Percentiles rank a stretch among this genome's conserved stretches.
Evolutionary conservation across 1,140 invertebrate genomes (phyloP).

Genomic region (Papilio aristodemus): DNA sequence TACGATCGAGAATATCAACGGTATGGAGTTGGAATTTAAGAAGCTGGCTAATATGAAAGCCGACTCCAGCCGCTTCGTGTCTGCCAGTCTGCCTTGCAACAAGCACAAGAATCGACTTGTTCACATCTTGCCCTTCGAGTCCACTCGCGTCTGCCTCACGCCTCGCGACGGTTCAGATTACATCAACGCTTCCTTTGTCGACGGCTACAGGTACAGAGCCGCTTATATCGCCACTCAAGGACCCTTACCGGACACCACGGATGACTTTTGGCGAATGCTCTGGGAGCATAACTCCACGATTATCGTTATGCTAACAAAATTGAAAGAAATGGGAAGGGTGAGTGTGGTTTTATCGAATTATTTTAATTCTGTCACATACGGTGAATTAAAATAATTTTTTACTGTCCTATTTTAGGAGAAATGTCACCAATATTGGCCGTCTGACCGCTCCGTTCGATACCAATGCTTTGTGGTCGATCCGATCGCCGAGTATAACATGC

Average conservation of each 20-base stretch:
- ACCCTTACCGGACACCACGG: constrained; percentile 95
- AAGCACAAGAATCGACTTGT: constrained; percentile 99
- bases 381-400: constrained; percentile 31
- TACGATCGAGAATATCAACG: constrained; percentile 93
- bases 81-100: constrained; percentile 97
- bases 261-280: constrained; percentile 99
- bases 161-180: constrained; percentile 99
- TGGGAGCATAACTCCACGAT: constrained; percentile 99
- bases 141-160: constrained; percentile 95
- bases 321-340: constrained; percentile 97
- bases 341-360: constrained; percentile 57
- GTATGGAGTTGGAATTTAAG: constrained; percentile 99
- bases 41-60: constrained; percentile 97
- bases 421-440: constrained; percentile 99
- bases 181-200: constrained; percentile 99
- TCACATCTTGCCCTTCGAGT: constrained; percentile 98
- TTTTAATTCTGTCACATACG: constrained; percentile 32
- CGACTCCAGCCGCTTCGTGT: constrained; percentile 96
- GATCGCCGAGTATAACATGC: constrained; percentile 99
- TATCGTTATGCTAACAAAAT: constrained; percentile 98
- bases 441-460: constrained; percentile 96
- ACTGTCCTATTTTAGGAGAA: constrained; percentile 88
- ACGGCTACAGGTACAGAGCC: constrained; percentile 94
- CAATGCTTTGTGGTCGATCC: constrained; percentile 99
- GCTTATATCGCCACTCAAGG: constrained; percentile 99